These are phyloP conservation scores for Labroides dimidiatus DNA, from an alignment of 2,797 vertebrate genomes.

Conservation along the genomic window DNA sequence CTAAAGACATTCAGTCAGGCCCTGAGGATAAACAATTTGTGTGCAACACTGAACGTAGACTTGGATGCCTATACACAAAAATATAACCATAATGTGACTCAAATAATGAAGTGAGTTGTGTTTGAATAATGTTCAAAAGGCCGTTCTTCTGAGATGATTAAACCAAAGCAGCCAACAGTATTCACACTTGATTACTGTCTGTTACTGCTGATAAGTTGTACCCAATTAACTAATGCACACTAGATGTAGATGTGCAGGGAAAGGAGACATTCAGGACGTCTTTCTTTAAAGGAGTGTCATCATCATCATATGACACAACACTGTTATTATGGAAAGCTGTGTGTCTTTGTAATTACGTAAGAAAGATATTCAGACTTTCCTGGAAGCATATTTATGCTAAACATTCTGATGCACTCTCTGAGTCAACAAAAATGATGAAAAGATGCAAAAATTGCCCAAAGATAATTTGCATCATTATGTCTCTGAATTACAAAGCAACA, in stretches of 20 bases:
- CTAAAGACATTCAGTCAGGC: neutral
- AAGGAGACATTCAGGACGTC: neutral
- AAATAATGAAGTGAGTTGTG: too few relatives aligned
- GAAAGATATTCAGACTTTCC: neutral
- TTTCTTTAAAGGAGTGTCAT: neutral
- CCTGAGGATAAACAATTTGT: neutral
- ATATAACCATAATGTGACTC: neutral
- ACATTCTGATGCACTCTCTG: neutral
- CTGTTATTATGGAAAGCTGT: neutral
- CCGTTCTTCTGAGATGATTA: too few relatives aligned
- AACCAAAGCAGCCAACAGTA: too few relatives aligned
- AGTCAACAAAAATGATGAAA: neutral
- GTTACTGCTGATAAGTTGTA: too few relatives aligned
- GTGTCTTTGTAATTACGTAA: neutral
- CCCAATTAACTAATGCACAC: too few relatives aligned
- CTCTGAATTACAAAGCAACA: neutral
- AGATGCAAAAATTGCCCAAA: neutral
- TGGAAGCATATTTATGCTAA: neutral
- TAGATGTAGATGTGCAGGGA: neutral
- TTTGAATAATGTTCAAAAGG: too few relatives aligned
- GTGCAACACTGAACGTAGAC: neutral
- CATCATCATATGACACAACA: neutral
- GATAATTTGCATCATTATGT: neutral
- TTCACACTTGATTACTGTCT: too few relatives aligned
- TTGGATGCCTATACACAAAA: neutral